Evolutionary conservation across 2,797 vertebrate genomes (phyloP), one percentile per base, ranked within the genome.

Genomic region (Anabacerthia variegaticeps): DNA sequence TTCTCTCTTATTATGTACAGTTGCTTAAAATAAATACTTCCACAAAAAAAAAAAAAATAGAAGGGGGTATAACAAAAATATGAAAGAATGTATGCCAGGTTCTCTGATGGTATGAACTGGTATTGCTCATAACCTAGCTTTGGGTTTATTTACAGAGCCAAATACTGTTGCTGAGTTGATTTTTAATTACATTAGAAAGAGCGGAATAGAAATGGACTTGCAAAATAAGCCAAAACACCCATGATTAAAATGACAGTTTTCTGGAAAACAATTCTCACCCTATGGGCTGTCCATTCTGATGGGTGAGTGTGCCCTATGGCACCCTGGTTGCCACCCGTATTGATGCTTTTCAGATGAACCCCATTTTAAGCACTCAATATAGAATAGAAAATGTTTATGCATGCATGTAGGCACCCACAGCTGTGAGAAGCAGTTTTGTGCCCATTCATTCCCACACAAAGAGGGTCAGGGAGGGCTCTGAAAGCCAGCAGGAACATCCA

Each of bases 141-240:
- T 59, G 30, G 82, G 83, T 90, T 93, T 94, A 67, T 94, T 96
- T 96, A 76, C 85, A 67, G 63, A 95, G 52, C 30, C 59, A 88
- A 92, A 66, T 76, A 56, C n/a, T 43, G 30, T 65, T 90, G 52
- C 66, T 77, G 82, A 86, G 63, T 21, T 67, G 52, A 67, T 76
- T 88, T 92, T 93, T 90, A 95, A 90, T 59, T 72, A 65, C 69
- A 28, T 17, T 37, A 74, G 37, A 78, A 88, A 84, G 92, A 30
- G 19, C 12, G 52, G 66, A 91, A 61, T 17, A 86, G 66, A 94
- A 90, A 67, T 7, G n/a, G 59, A 56, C 24, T 67, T 69, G 30
- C 55, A 86, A 90, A 94, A 82, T 56, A 86, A 85, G 28, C 7
- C 36, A 55, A 84, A 87, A 37, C 11, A 67, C 15, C 36, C 67